Conservation (phyloP, 2,113 vertebrate genomes). For the Calyptomena viridis region DNA sequence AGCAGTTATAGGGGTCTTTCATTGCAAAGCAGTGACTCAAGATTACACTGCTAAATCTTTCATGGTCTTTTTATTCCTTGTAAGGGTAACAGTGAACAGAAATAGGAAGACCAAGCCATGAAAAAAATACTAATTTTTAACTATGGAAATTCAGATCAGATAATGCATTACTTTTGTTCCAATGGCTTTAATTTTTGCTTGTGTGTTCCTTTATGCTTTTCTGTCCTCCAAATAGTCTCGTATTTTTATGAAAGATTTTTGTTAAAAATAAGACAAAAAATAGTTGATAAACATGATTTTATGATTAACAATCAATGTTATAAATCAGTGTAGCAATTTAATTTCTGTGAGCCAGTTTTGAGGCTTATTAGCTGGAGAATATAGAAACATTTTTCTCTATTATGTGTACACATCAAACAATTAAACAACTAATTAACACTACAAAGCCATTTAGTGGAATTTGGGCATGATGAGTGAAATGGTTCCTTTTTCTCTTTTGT, state of each 20-base stretch:
- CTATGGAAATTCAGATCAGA: neutral
- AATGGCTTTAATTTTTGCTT: neutral
- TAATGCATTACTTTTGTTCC: neutral
- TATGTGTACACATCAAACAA: neutral
- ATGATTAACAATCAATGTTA: neutral
- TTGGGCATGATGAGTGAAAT: neutral
- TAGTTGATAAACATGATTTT: neutral
- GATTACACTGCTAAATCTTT: neutral
- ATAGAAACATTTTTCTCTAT: neutral
- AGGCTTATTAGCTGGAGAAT: neutral
- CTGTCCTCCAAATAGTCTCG: neutral
- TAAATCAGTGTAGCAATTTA: neutral
- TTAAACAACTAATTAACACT: neutral
- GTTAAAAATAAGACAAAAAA: neutral
- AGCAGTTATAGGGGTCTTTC: neutral
- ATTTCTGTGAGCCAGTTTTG: neutral
- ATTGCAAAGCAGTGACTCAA: neutral
- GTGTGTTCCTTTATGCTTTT: neutral
- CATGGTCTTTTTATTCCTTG: rapidly evolving
- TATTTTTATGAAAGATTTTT: neutral
- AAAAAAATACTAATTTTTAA: neutral
- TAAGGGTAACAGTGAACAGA: neutral
- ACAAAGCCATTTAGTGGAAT: neutral
- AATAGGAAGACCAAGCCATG: neutral
- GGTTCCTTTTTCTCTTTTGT: neutral